phyloP scores from a whole-genome alignment of 2,888 invertebrate species.

The Steinernema carpocapsae region DNA sequence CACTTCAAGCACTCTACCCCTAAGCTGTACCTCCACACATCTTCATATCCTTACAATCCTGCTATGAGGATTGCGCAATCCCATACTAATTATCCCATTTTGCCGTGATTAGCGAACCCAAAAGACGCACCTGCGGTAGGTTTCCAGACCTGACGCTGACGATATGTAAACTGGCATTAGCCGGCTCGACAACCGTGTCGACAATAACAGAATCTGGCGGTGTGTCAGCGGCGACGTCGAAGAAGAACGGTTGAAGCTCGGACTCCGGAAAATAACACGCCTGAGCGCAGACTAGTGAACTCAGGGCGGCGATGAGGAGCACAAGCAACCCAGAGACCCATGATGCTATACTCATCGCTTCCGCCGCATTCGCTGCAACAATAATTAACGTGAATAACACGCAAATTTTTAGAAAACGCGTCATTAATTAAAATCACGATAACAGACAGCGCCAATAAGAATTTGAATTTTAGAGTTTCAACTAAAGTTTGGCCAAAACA shows the following conservation, averaged over 20 bases:
- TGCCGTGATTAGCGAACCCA: too few relatives aligned
- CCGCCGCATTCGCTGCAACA: slow-evolving; percentile 20
- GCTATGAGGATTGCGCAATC: too few relatives aligned
- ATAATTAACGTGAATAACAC: too few relatives aligned
- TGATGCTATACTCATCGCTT: slow-evolving; percentile 22
- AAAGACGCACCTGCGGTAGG: slow-evolving; percentile 47
- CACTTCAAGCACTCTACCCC: too few relatives aligned
- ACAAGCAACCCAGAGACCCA: slow-evolving; percentile 2
- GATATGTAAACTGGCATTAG: slow-evolving; percentile 55
- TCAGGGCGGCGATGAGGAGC: not conserved
- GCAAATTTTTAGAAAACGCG: too few relatives aligned
- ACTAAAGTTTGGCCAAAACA: too few relatives aligned
- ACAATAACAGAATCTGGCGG: slow-evolving; percentile 55
- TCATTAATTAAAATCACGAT: too few relatives aligned
- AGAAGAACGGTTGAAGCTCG: slow-evolving; percentile 54
- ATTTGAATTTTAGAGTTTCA: too few relatives aligned
- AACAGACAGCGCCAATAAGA: too few relatives aligned
- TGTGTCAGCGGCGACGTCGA: slow-evolving; percentile 51
- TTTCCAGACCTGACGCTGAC: slow-evolving; percentile 58
- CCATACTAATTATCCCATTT: too few relatives aligned
- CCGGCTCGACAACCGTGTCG: slow-evolving; percentile 57
- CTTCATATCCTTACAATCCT: too few relatives aligned
- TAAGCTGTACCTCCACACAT: too few relatives aligned
- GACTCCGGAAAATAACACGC: slow-evolving; percentile 56
- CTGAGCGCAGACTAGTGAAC: not conserved